Percentiles rank a stretch among this genome's conserved stretches.
phyloP scores from a whole-genome alignment of 64 coral and sea anemone genomes.

The Dendronephthya gigantea region DNA sequence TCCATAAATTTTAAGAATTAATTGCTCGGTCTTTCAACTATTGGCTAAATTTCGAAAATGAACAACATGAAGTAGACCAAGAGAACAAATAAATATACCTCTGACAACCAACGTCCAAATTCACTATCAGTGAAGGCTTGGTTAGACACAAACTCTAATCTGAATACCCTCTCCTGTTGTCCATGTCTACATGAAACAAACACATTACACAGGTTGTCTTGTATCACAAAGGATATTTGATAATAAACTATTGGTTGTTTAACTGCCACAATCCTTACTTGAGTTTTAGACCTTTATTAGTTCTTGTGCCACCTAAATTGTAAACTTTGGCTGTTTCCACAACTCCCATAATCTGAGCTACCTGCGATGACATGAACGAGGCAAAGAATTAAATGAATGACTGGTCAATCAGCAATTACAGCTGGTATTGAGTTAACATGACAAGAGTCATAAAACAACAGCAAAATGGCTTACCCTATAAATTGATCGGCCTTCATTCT shows the following conservation, averaged over 20 bases:
- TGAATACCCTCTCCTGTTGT: conserved; percentile 80
- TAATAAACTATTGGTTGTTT: background rate
- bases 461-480: conserved; percentile 48
- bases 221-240: background rate
- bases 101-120: conserved; percentile 78
- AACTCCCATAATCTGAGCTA: conserved; percentile 86
- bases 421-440: no score
- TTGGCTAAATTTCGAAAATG: background rate
- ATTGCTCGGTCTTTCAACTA: background rate
- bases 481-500: conserved; percentile 72
- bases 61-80: no score
- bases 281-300: conserved; percentile 88
- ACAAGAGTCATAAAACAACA: background rate
- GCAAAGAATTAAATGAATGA: no score
- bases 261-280: conserved; percentile 27
- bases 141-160: conserved; percentile 97
- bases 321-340: conserved; percentile 96
- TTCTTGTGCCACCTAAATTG: conserved; percentile 73
- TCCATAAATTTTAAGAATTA: background rate
- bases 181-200: conserved; percentile 55
- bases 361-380: conserved; percentile 23
- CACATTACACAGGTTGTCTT: background rate
- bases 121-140: conserved; percentile 84
- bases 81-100: conserved; percentile 33
- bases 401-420: no score